Conservation (phyloP, 1,140 invertebrate species). For the Gryon sp. region DNA sequence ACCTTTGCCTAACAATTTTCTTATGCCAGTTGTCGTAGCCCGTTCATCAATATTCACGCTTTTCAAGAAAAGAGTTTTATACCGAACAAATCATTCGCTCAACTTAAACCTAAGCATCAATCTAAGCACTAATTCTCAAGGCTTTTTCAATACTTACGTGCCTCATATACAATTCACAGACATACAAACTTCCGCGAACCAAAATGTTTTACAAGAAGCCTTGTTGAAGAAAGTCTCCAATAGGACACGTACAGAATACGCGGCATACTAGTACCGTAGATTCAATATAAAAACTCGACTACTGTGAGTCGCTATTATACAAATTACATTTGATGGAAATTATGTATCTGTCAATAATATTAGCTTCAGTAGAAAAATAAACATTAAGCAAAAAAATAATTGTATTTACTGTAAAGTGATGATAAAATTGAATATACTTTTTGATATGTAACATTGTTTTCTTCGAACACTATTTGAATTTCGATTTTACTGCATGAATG, state of each 20-base stretch:
- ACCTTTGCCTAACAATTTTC: conserved; percentile 49
- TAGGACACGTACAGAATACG: conserved; percentile 45
- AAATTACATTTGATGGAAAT: not conserved
- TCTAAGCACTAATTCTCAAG: conserved; percentile 42
- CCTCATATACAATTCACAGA: conserved; percentile 47
- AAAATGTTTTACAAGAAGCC: conserved; percentile 47
- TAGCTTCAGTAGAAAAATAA: not conserved
- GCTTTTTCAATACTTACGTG: conserved; percentile 54
- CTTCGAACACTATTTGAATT: no score
- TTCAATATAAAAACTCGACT: conserved; percentile 31
- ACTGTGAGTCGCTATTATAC: not conserved
- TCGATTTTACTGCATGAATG: no score
- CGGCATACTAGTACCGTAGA: conserved; percentile 7
- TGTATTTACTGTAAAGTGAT: no score
- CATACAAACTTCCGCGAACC: conserved; percentile 41
- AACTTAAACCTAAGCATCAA: conserved; percentile 54
- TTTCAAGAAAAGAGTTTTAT: conserved; percentile 19
- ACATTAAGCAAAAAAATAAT: no score
- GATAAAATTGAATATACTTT: no score
- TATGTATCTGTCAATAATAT: not conserved
- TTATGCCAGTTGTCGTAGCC: conserved; percentile 29
- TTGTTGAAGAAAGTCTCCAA: conserved; percentile 12
- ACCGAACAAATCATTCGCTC: conserved; percentile 45
- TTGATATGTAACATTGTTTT: not conserved
- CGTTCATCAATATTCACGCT: conserved; percentile 53